These are phyloP conservation scores for Eustalomyia histrio DNA, from an alignment of 2,888 invertebrate species.

Conservation along the genomic window DNA sequence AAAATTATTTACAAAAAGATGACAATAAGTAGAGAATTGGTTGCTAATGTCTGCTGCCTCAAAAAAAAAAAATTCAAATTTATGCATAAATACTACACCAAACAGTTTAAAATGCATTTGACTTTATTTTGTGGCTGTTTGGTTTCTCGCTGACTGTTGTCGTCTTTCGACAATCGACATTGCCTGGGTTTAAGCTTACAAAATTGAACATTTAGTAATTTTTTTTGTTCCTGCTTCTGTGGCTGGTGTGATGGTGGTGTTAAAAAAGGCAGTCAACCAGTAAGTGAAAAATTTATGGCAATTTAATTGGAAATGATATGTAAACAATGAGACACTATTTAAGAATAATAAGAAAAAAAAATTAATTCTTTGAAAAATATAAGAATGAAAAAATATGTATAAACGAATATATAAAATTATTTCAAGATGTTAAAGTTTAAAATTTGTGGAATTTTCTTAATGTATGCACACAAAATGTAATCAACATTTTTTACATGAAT, in stretches of 20 bases:
- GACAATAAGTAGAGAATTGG: constrained; percentile 52
- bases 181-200: background rate
- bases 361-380: constrained; percentile 49
- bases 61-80: constrained; percentile 37
- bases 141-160: constrained; percentile 19
- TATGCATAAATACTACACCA: constrained; percentile 55
- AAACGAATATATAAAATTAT: background rate
- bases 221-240: constrained; percentile 11
- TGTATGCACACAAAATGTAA: background rate
- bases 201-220: background rate
- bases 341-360: constrained; percentile 30
- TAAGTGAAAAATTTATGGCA: constrained; percentile 68
- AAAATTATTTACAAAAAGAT: constrained; percentile 52
- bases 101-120: constrained; percentile 50
- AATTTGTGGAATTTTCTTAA: constrained; percentile 42
- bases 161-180: constrained; percentile 9
- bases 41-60: constrained; percentile 20
- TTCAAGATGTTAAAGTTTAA: constrained; percentile 29
- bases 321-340: constrained; percentile 67
- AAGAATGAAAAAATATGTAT: background rate
- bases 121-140: constrained; percentile 48
- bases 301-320: constrained; percentile 69
- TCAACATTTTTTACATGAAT: background rate
- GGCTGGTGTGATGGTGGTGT: constrained; percentile 13
- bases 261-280: constrained; percentile 59